phyloP scores from a whole-genome alignment of 2,797 vertebrate species.

The Acanthurus lineatus region DNA sequence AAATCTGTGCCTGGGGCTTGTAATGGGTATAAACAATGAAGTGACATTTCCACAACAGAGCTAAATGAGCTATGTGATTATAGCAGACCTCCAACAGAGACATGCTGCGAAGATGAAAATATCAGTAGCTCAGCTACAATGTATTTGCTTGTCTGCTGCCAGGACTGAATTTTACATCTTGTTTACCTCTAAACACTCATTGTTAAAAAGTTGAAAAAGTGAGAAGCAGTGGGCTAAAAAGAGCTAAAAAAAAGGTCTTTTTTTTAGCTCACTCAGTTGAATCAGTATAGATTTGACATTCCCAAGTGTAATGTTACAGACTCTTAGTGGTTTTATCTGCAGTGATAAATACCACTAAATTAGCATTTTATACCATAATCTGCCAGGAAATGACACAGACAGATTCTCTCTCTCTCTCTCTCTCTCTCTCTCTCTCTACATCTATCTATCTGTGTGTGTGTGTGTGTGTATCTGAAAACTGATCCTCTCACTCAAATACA shows the following conservation, averaged over 20 bases:
- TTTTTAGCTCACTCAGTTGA: background rate
- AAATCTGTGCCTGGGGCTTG: background rate
- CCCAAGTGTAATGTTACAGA: background rate
- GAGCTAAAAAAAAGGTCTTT: no score
- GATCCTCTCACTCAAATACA: background rate
- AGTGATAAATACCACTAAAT: background rate
- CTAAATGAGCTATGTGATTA: background rate
- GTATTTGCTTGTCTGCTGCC: background rate
- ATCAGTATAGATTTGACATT: background rate
- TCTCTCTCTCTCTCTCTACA: no score
- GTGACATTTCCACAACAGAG: conserved; percentile 3
- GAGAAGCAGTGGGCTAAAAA: background rate
- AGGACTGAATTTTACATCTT: background rate
- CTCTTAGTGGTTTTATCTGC: background rate
- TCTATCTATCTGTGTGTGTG: no score
- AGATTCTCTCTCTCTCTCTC: background rate
- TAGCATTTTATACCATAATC: background rate
- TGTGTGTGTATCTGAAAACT: background rate
- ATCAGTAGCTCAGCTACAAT: background rate
- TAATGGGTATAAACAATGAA: background rate
- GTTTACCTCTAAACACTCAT: background rate
- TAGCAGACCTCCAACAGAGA: background rate
- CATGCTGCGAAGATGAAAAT: background rate
- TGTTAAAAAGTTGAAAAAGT: no score
- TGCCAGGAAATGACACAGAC: background rate